These are phyloP conservation scores for Zosterops pallidus DNA, from an alignment of 2,113 vertebrate species.

Conservation along the genomic window DNA sequence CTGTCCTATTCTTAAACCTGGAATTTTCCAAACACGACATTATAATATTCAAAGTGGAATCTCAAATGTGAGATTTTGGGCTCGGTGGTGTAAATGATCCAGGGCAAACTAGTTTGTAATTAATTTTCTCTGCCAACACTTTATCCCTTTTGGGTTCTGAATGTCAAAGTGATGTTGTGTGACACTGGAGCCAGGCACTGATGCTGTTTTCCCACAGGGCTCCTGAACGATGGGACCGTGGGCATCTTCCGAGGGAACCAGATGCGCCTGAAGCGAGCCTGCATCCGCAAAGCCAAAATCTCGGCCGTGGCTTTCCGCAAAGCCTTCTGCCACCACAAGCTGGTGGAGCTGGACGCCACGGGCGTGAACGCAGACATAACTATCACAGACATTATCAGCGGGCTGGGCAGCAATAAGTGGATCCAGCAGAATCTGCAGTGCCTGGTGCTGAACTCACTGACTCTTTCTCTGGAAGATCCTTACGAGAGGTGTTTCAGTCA, in stretches of 20 bases:
- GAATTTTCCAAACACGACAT: neutral
- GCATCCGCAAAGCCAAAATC: slow-evolving; percentile 93
- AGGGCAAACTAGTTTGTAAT: neutral
- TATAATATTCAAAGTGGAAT: neutral
- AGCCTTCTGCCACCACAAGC: slow-evolving; percentile 91
- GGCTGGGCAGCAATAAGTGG: slow-evolving; percentile 91
- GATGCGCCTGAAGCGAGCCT: slow-evolving; percentile 91
- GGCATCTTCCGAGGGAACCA: slow-evolving; percentile 92
- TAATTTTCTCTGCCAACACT: neutral
- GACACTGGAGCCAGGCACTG: neutral
- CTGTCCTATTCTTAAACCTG: neutral
- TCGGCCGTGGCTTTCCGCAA: slow-evolving; percentile 94
- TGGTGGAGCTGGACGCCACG: slow-evolving; percentile 93
- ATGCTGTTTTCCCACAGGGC: slow-evolving; percentile 75
- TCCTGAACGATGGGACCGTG: slow-evolving; percentile 94
- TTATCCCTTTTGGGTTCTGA: neutral
- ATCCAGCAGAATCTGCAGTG: slow-evolving; percentile 91
- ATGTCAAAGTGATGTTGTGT: neutral
- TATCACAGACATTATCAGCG: slow-evolving; percentile 93
- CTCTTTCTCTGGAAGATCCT: slow-evolving; percentile 92
- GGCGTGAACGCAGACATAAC: slow-evolving; percentile 96
- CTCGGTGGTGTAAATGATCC: neutral
- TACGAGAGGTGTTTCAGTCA: slow-evolving; percentile 87
- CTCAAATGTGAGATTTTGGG: neutral
- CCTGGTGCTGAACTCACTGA: slow-evolving; percentile 91